These are phyloP conservation scores for Acridotheres tristis DNA, from an alignment of 2,797 vertebrate species.

Conservation along the genomic window DNA sequence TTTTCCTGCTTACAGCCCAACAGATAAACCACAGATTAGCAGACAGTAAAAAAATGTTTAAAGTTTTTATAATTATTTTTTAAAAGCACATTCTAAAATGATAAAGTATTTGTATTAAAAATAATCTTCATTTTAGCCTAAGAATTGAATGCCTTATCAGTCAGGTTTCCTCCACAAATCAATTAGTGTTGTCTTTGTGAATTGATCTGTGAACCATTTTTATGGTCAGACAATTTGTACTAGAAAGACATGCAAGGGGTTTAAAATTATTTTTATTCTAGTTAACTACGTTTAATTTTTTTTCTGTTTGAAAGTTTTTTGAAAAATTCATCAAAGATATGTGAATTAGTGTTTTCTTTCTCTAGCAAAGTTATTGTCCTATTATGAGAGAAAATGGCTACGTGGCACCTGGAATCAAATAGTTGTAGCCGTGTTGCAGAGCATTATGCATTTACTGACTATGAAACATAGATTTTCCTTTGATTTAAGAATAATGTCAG, in stretches of 20 bases:
- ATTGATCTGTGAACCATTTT: not conserved
- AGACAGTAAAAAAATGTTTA: not conserved
- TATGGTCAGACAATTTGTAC: not conserved
- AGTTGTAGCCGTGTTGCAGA: not conserved
- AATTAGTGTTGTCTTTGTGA: not conserved
- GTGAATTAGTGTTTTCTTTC: not conserved
- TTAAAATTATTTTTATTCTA: not conserved
- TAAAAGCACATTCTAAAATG: not conserved
- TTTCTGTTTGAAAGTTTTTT: not conserved
- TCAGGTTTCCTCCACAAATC: not conserved
- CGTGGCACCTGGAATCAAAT: not conserved
- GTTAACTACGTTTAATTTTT: not conserved
- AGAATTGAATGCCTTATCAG: not conserved
- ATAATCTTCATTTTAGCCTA: not conserved
- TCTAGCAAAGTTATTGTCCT: not conserved
- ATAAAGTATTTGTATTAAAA: not conserved
- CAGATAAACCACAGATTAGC: not conserved
- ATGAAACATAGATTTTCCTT: not conserved
- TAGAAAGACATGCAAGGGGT: accelerated
- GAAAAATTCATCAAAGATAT: not conserved
- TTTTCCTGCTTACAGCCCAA: not conserved
- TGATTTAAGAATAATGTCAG: not conserved
- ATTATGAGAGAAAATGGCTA: not conserved
- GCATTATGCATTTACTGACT: not conserved
- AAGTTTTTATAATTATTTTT: not conserved